phyloP scores from a whole-genome alignment of 2,113 vertebrate genomes.

The Eira barbara region DNA sequence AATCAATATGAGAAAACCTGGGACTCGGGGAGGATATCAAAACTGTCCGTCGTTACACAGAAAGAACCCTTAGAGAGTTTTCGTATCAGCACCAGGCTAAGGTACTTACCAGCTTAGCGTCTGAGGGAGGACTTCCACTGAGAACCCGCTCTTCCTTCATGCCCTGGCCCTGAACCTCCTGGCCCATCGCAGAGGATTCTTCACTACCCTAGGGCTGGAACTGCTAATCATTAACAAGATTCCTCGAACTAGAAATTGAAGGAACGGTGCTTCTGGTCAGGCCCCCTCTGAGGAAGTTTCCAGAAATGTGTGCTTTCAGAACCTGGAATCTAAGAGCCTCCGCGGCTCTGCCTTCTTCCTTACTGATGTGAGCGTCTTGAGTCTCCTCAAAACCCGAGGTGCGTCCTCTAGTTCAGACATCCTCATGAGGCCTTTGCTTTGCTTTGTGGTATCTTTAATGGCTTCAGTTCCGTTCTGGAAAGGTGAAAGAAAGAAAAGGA shows the following conservation, averaged over 20 bases:
- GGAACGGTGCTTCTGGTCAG: not conserved
- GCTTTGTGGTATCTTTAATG: not conserved
- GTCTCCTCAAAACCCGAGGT: not conserved
- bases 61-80: not conserved
- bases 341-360: not conserved
- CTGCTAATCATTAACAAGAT: conserved; percentile 48
- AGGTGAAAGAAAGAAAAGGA: not conserved
- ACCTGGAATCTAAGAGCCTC: not conserved
- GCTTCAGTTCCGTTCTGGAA: not conserved
- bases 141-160: not conserved
- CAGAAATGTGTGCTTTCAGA: not conserved
- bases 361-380: too few species aligned
- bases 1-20: not conserved
- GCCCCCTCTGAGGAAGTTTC: not conserved
- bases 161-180: not conserved
- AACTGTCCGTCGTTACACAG: not conserved
- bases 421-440: not conserved
- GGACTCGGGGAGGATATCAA: not conserved
- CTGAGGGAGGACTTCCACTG: not conserved
- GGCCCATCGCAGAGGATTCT: not conserved
- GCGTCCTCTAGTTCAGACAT: not conserved
- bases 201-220: not conserved
- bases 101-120: conserved; percentile 22
- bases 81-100: not conserved
- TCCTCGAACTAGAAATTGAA: not conserved